Base-by-base conservation (phyloP, 2,797 vertebrate species). In the Paguma larvata region DNA sequence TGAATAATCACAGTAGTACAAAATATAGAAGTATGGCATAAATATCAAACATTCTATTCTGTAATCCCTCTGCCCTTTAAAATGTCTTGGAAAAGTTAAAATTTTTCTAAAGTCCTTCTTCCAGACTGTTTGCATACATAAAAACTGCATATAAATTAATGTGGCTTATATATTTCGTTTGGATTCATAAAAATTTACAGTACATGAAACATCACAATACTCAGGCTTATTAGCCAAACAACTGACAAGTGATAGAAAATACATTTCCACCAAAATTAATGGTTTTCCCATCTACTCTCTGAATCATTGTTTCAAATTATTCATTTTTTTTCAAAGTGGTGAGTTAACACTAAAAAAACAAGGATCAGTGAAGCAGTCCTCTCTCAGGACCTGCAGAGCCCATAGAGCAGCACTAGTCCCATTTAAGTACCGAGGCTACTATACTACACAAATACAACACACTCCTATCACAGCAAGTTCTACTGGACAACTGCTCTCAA, bases 281-380 rank as follows among this genome's bases (percentile, higher is more conserved):
- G 51, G 30, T 68, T 83, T 82, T 48, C 63, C 72, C 27, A 14
- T 41, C 44, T 80, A 79, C 44, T 72, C 23, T 51, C 70, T 91
- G n/a, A 96, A 89, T 78, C 32, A 23, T 75, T 51, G 16, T 82
- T 96, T 94, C 46, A 95, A 93, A 25, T 25, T 80, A 68, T 70
- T 78, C 38, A 25, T 25, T 72, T 21, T 87, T 89, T 44, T 70
- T 85, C 72, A 85, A 48, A 68, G 44, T 27, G 79, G 19, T 82
- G 48, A 87, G 73, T 78, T 93, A 77, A 10, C 25, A 62, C 6
- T 34, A 32, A 91, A 86, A 83, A 95, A 96, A 75, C 59, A 85
- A 77, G 23, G 10, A 21, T 88, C 44, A 38, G 7, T n/a, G 72
- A 62, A 68, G 34, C 6, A 62, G 38, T 21, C 30, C 38, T 84